Base-by-base conservation (phyloP, 1,140 invertebrate species). In the Drosophila orena region DNA sequence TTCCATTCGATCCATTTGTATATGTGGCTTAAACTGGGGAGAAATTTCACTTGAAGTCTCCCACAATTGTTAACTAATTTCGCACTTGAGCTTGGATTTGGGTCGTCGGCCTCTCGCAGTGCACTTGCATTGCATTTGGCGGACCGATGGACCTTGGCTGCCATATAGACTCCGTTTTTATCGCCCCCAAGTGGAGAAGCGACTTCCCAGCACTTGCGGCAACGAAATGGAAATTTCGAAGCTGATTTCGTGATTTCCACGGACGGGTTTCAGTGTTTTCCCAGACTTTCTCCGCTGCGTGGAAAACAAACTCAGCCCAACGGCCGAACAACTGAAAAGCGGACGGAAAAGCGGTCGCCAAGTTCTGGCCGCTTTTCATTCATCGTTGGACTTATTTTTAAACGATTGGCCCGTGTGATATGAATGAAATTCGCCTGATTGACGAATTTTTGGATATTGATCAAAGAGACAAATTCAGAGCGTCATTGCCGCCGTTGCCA, bases 361-460 rank as follows among this genome's bases (percentile, higher is more conserved):
- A 37, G 35, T 66, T 69, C 65, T 69, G 46, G 47, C 34, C 40
- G 65, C 68, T 49, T 70, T 71, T 71, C 68, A 71, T 71, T 71
- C 68, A 71, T 71, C 68, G 68, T 56, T 57, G 68, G 20, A 24
- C 35, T 70, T 49, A 70, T 70, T 70, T 70, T 65, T 68, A 68
- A 43, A 65, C 30, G 40, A 57, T 34, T 43, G 38, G 52, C 24
- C 54, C 57, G 27, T 50, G 47, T 50, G 47, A 68, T 69, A 69
- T 71, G 68, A 71, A 71, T 71, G 68, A 70, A 70, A 57, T 40
- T 70, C 50, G 50, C 43, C 60, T 71, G 76, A 86, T 88, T 86
- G 81, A 86, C 72, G 65, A 85, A 65, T 69, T 68, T 65, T 84
- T 84, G 81, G 80, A 85, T 85, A 86, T 85, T 85, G 81, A 86